A percentile compares a stretch with the other conserved stretches of the same genome.
Evolutionary conservation across 2,888 invertebrate species (phyloP).

Genomic region (Sisyra terminalis): DNA sequence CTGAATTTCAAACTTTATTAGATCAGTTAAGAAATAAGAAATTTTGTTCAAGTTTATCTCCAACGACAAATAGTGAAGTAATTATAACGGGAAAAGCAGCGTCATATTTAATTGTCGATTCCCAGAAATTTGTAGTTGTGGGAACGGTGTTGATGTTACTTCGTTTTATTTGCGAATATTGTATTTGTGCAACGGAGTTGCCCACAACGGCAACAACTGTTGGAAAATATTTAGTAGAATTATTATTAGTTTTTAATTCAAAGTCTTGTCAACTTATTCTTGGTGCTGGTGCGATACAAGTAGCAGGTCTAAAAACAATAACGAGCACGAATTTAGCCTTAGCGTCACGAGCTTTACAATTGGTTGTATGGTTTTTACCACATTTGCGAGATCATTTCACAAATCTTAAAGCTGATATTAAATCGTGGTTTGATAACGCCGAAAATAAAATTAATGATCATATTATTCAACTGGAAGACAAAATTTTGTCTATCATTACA

Average conservation of each 20-base stretch:
- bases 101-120: constrained; percentile 17
- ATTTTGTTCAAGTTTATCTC: constrained; percentile 20
- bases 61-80: constrained; percentile 20
- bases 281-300: constrained; percentile 90
- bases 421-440: constrained; percentile 39
- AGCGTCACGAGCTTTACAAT: constrained; percentile 66
- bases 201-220: constrained; percentile 66
- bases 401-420: constrained; percentile 34
- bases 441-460: constrained; percentile 74
- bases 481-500: constrained; percentile 80
- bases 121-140: constrained; percentile 54
- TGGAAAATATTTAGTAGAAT: constrained; percentile 72
- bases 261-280: constrained; percentile 85
- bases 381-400: constrained; percentile 53
- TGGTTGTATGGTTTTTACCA: constrained; percentile 65
- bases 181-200: constrained; percentile 60
- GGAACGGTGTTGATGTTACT: constrained; percentile 74
- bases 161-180: constrained; percentile 85
- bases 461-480: constrained; percentile 80
- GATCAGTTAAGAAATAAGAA: constrained; percentile 41
- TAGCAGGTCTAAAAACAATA: constrained; percentile 86
- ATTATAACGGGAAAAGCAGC: constrained; percentile 18
- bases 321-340: constrained; percentile 87
- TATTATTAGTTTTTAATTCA: constrained; percentile 75
- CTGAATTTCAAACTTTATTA: constrained; percentile 74